Percentiles rank a stretch among this genome's conserved stretches.
Evolutionary conservation across 2,113 vertebrate genomes (phyloP).

Genomic region (Bucco capensis): DNA sequence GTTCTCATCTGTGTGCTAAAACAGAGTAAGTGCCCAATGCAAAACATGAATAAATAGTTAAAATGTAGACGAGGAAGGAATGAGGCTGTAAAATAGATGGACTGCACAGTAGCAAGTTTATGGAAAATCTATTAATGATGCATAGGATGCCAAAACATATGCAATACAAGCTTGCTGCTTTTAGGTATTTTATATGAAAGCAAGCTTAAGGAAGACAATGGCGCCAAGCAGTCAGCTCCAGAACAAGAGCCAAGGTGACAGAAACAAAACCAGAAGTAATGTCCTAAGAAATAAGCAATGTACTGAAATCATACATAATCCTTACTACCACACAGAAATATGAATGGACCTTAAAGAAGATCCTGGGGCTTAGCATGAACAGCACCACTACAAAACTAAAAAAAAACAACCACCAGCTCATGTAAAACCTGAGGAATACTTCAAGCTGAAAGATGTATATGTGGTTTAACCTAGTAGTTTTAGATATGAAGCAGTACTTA

Average conservation of each 20-base stretch:
- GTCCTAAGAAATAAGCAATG: neutral
- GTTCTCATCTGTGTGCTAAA: neutral
- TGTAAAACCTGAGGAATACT: neutral
- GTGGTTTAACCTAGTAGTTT: neutral
- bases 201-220: neutral
- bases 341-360: neutral
- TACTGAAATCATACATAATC: neutral
- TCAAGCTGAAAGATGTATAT: neutral
- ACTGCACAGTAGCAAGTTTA: neutral
- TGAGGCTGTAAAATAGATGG: neutral
- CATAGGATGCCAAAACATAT: neutral
- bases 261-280: slow-evolving; percentile 1
- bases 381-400: neutral
- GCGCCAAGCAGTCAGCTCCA: neutral
- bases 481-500: neutral
- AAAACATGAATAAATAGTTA: neutral
- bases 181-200: neutral
- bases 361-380: neutral
- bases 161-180: neutral
- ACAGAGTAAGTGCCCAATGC: neutral
- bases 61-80: neutral
- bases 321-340: neutral
- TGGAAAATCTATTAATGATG: slow-evolving; percentile 19
- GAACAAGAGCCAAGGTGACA: neutral
- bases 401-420: neutral